phyloP scores from a whole-genome alignment of 2,888 invertebrate species.

The Cantharis flavilabris region DNA sequence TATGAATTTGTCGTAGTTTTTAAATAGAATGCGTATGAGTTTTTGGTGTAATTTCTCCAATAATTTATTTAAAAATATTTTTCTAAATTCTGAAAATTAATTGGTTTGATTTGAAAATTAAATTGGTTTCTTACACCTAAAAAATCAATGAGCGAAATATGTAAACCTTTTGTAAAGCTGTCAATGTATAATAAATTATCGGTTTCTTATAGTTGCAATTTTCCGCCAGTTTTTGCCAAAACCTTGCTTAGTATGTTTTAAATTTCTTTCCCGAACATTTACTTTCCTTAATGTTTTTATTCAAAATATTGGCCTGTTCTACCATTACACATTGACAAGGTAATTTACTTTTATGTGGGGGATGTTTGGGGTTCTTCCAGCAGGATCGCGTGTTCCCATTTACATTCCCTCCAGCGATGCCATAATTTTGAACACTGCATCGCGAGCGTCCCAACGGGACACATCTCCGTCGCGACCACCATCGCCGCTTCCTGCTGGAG shows the following conservation, averaged over 20 bases:
- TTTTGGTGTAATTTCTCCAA: not conserved
- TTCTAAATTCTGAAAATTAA: not conserved
- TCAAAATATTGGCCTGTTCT: not conserved
- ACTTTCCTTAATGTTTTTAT: not conserved
- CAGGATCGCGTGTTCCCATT: conserved; percentile 53
- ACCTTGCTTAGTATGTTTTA: not conserved
- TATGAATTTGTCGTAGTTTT: not conserved
- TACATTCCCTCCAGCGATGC: conserved; percentile 47
- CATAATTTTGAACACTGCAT: conserved; percentile 40
- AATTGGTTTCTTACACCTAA: not conserved
- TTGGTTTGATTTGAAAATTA: not conserved
- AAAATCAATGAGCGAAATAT: not conserved
- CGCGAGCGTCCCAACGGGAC: conserved; percentile 45
- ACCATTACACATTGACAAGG: conserved; percentile 14
- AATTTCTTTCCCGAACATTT: not conserved
- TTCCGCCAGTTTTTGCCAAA: not conserved
- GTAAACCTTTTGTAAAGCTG: conserved; percentile 8
- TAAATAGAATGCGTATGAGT: not conserved
- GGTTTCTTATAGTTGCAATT: not conserved
- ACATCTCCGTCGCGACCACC: conserved; percentile 45
- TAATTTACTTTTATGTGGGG: conserved; percentile 32
- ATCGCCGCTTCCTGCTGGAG: conserved; percentile 42
- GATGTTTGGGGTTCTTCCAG: conserved; percentile 45
- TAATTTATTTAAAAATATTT: not conserved
- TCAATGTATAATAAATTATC: conserved; percentile 7